Percentiles rank a stretch among this genome's conserved stretches.
Conservation (phyloP, 2,113 vertebrate species). For the Morone saxatilis region DNA sequence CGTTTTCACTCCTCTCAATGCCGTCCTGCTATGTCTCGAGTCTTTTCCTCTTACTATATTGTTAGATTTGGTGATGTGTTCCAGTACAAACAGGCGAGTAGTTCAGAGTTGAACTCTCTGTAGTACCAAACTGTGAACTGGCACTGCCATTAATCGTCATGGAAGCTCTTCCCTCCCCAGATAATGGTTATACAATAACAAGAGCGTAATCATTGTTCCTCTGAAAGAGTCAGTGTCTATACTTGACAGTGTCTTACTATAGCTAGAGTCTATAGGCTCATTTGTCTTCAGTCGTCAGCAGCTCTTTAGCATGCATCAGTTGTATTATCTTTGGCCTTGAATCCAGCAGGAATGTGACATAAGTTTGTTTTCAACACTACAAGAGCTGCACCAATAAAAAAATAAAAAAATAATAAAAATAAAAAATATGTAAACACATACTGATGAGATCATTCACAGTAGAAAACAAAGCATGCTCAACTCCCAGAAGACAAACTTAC, state of each 20-base stretch:
- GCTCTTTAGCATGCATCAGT: background rate
- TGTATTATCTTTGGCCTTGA: background rate
- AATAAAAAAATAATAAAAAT: background rate
- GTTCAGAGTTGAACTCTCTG: slow-evolving; percentile 9
- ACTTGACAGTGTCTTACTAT: background rate
- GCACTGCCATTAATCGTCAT: slow-evolving; percentile 1
- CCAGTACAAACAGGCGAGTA: background rate
- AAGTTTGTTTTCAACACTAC: background rate
- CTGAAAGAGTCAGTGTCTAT: slow-evolving; percentile 29
- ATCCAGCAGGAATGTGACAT: background rate
- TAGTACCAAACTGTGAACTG: slow-evolving; percentile 9
- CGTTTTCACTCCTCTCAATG: slow-evolving; percentile 7
- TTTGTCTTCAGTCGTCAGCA: background rate
- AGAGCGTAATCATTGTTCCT: slow-evolving; percentile 14
- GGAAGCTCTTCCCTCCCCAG: background rate
- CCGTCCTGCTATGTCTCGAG: background rate
- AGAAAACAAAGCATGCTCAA: too few species aligned
- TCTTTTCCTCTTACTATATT: background rate
- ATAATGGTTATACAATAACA: slow-evolving; percentile 26
- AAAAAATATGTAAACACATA: background rate
- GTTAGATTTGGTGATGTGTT: slow-evolving; percentile 7
- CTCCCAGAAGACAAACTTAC: too few species aligned
- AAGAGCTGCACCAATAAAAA: background rate
- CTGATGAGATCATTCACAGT: background rate
- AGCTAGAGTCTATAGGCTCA: background rate